Evolutionary conservation across 2,888 invertebrate genomes (phyloP).

Genomic region (Arctia plantaginis): DNA sequence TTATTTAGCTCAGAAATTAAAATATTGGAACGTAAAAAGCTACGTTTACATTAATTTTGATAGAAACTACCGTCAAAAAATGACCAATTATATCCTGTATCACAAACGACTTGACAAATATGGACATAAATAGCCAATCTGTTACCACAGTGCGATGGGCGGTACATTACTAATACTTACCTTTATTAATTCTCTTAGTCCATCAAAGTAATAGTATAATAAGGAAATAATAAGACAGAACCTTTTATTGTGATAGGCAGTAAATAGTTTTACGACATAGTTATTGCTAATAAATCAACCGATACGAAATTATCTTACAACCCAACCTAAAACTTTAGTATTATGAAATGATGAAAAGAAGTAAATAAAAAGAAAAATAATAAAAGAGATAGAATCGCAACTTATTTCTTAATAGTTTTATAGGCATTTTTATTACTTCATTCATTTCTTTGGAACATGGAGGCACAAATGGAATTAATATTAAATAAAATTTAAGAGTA

Average conservation of each 20-base stretch:
- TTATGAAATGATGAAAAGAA: background rate
- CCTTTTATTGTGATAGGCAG: background rate
- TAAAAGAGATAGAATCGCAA: background rate
- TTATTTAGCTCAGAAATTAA: background rate
- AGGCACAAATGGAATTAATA: no score
- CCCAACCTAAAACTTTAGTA: background rate
- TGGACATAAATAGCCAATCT: background rate
- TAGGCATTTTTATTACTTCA: background rate
- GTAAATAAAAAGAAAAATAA: background rate
- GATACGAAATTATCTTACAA: background rate
- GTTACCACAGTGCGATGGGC: no score
- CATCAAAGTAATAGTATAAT: background rate
- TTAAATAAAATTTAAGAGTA: no score
- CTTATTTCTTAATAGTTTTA: background rate
- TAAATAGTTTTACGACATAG: background rate
- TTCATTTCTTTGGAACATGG: no score
- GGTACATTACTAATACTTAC: no score
- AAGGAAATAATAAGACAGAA: background rate
- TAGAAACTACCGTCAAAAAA: no score
- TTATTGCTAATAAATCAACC: background rate
- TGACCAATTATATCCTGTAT: no score
- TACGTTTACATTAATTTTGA: background rate
- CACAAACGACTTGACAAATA: background rate
- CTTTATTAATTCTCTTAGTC: background rate
- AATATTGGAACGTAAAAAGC: background rate